These are phyloP conservation scores for Asobara japonica DNA, from an alignment of 1,140 invertebrate genomes.

Conservation along the genomic window DNA sequence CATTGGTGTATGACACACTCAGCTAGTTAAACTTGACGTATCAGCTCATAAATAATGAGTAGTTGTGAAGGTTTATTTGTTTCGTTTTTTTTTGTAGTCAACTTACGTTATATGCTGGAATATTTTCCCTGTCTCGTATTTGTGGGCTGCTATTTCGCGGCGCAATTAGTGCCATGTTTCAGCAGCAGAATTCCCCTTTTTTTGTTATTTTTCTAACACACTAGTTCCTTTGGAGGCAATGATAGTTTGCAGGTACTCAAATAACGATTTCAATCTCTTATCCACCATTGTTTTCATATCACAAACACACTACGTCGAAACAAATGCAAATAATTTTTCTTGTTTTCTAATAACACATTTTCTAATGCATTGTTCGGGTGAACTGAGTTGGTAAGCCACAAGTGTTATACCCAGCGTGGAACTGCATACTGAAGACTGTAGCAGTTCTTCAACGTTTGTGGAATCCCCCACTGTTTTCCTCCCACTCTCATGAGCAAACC, in stretches of 20 bases:
- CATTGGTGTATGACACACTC: too few species aligned
- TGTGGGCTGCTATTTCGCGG: conserved; percentile 68
- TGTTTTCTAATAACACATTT: background rate
- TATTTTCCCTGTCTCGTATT: conserved; percentile 70
- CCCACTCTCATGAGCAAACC: background rate
- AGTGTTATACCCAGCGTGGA: background rate
- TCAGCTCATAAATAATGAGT: background rate
- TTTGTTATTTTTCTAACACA: conserved; percentile 14
- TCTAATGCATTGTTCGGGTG: background rate
- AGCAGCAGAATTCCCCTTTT: conserved; percentile 46
- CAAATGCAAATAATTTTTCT: background rate
- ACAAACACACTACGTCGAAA: background rate
- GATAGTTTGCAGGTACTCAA: background rate
- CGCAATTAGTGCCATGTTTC: conserved; percentile 64
- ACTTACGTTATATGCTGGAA: conserved; percentile 71
- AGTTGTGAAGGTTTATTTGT: background rate
- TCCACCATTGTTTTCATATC: conserved; percentile 5
- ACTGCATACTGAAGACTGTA: background rate
- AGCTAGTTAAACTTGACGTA: background rate
- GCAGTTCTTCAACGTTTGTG: background rate
- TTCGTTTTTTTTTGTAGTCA: conserved; percentile 25
- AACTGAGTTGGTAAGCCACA: background rate
- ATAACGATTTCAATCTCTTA: background rate
- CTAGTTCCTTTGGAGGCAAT: background rate
- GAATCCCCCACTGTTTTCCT: conserved; percentile 1